Conservation (phyloP, 2,888 invertebrate genomes). For the Chalcis sispes region DNA sequence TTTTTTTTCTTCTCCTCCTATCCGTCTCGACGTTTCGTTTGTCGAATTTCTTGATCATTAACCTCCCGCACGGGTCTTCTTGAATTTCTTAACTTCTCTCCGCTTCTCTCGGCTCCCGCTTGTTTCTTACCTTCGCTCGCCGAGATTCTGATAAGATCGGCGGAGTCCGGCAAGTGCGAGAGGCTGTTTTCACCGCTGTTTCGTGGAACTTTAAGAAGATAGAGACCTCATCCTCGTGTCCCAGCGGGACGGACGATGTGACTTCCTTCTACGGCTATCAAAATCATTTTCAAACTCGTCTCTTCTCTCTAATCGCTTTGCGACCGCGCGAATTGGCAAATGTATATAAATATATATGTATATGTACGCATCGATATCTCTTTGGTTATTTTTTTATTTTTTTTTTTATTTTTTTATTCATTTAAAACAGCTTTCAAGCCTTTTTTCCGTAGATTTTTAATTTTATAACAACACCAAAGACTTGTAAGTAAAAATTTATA, state of each 20-base stretch:
- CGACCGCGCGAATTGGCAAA: too few species aligned
- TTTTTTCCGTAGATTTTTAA: too few species aligned
- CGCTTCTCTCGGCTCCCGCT: constrained; percentile 9
- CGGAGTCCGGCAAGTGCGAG: constrained; percentile 14
- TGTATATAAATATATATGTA: too few species aligned
- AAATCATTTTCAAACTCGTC: constrained; percentile 35
- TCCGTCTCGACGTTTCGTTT: constrained; percentile 23
- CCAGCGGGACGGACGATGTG: constrained; percentile 52
- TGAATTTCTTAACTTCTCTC: constrained; percentile 40
- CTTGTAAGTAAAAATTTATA: too few species aligned
- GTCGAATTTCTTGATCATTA: constrained; percentile 58
- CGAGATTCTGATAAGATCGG: constrained; percentile 56
- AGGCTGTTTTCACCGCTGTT: constrained; percentile 60
- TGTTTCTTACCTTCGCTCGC: constrained; percentile 30
- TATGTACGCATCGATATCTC: not conserved
- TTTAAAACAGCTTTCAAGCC: too few species aligned
- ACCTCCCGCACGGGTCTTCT: constrained; percentile 48
- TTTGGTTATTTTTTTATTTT: not conserved
- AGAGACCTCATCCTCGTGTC: constrained; percentile 60
- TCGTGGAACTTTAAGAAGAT: constrained; percentile 60
- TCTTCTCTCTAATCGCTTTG: constrained; percentile 4
- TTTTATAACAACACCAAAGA: too few species aligned
- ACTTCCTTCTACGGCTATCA: constrained; percentile 40
- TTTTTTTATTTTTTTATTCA: too few species aligned
- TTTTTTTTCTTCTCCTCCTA: constrained; percentile 12